These are phyloP conservation scores for Eudemis profundana DNA, from an alignment of 2,888 invertebrate genomes.

Conservation along the genomic window DNA sequence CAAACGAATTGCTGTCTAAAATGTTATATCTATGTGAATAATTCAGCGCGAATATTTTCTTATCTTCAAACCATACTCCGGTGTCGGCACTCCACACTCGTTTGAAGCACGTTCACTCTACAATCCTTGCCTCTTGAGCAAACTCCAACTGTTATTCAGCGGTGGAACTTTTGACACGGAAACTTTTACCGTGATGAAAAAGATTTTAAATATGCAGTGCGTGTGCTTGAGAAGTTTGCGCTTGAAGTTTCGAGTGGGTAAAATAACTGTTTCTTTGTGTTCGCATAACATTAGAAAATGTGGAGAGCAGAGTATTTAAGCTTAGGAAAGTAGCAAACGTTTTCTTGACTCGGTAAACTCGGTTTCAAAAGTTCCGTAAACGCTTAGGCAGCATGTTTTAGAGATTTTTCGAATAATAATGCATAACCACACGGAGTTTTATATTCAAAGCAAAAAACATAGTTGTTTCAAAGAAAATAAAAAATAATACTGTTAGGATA, in stretches of 20 bases:
- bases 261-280: constrained; percentile 40
- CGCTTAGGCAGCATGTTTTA: background rate
- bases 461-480: no score
- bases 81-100: constrained; percentile 46
- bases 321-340: constrained; percentile 18
- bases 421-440: no score
- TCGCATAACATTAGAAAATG: constrained; percentile 38
- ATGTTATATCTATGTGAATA: background rate
- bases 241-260: constrained; percentile 36
- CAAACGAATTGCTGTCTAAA: no score
- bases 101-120: constrained; percentile 51
- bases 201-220: constrained; percentile 45
- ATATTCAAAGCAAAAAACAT: no score
- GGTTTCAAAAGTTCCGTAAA: background rate
- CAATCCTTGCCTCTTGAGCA: constrained; percentile 54
- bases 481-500: no score
- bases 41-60: constrained; percentile 8
- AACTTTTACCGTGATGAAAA: constrained; percentile 50
- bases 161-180: constrained; percentile 54
- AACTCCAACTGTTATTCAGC: constrained; percentile 56
- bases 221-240: constrained; percentile 37
- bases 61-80: background rate
- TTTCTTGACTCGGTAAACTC: background rate
- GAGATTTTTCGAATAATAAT: background rate
- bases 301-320: constrained; percentile 27